phyloP scores from a whole-genome alignment of 2,797 vertebrate species.

The Chaetophractus vellerosus region DNA sequence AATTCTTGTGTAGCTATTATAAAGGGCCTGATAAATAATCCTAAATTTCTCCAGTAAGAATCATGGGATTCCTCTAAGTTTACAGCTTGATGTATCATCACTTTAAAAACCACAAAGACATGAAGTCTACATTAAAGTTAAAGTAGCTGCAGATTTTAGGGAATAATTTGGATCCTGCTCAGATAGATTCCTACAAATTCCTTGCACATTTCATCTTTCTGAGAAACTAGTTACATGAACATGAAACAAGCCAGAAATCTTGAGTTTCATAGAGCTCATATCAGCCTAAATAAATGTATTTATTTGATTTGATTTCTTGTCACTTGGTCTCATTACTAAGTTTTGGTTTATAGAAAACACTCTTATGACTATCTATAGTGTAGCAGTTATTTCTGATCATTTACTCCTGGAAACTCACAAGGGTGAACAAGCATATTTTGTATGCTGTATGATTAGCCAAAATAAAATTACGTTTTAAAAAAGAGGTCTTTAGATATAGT shows the following conservation, averaged over 20 bases:
- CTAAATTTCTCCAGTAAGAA: not conserved
- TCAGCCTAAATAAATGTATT: not conserved
- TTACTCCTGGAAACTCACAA: not conserved
- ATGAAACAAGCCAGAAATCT: not conserved
- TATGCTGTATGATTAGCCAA: not conserved
- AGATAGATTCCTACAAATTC: too few species aligned
- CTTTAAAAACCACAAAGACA: not conserved
- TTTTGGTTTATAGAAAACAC: not conserved
- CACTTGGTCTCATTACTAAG: not conserved
- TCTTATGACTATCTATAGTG: not conserved
- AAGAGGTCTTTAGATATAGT: not conserved
- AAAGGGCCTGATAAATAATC: too few species aligned
- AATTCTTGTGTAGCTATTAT: not conserved
- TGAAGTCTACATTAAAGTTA: not conserved
- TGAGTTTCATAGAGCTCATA: not conserved
- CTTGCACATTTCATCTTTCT: not conserved
- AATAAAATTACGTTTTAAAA: not conserved
- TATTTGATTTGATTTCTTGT: not conserved
- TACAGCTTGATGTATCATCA: not conserved
- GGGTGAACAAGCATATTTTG: not conserved
- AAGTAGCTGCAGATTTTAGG: not conserved
- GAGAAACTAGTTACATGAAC: not conserved
- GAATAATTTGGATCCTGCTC: not conserved
- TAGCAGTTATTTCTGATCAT: constrained; percentile 14
- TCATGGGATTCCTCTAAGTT: not conserved